Evolutionary conservation across 2,113 vertebrate genomes (phyloP), one percentile per base, ranked within the genome.

Genomic region (Nothocercus nigrocapillus): DNA sequence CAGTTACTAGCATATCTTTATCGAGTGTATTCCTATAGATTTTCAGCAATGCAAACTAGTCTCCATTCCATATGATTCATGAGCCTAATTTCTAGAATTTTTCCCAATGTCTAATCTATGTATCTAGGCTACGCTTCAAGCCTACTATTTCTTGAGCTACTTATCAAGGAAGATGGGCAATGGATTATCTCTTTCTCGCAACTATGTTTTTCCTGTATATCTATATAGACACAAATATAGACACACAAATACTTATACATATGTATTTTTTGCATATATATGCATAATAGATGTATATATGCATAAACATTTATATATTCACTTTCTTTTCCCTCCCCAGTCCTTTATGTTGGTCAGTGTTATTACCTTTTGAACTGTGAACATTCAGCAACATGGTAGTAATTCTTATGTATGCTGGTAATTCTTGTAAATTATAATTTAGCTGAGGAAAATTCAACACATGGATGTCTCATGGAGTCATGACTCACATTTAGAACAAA

Each of bases 401-500:
- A 56, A 8, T 56, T 30, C 27, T 56, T 30, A 62, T 18, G 3
- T 42, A 6, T 36, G 4, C 73, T 38, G 45, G 22, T 34, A 42
- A 30, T 12, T 73, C 79, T 85, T 49, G 56, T 66, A 53, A 91
- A 51, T 73, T 82, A 66, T 0, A 5, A 6, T 81, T 89, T 30
- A 76, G 11, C 25, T 74, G 63, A 85, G 34, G 34, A 84, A 59
- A 94, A 88, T 20, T 70, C 63, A 95, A 73, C 44, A 89, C 3
- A 73, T 62, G 28, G 22, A 40, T 51, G 58, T 38, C 66, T 89
- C 32, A 69, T 27, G 15, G 15, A 80, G 68, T 88, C 79, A 44
- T 56, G 85, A 9, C 58, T 91, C 45, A 69, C 63, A 85, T 16
- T 91, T 80, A 69, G 70, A 82, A 82, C 49, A 95, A 91, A 94